Conservation (phyloP, 1,140 invertebrate genomes). For the Drosophila azteca region DNA sequence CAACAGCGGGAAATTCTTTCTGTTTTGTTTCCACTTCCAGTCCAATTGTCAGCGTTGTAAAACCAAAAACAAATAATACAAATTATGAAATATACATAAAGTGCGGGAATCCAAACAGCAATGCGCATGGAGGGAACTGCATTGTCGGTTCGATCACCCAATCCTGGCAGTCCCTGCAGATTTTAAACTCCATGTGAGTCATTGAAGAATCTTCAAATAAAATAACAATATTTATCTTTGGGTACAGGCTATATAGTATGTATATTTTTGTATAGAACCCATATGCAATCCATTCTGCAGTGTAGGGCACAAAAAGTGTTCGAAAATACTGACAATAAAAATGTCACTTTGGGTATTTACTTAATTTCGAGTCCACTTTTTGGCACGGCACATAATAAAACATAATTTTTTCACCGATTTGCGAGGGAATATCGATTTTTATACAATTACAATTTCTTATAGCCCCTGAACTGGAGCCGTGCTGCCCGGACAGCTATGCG, state of each 20-base stretch:
- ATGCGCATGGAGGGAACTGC: not conserved
- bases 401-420: conserved; percentile 20
- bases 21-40: conserved; percentile 43
- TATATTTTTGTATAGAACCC: too few species aligned
- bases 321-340: conserved; percentile 59
- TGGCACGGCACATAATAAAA: conserved; percentile 52
- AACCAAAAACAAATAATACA: conserved; percentile 54
- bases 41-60: conserved; percentile 42
- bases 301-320: conserved; percentile 20
- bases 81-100: conserved; percentile 58
- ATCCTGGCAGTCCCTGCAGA: not conserved
- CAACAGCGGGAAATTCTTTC: conserved; percentile 29
- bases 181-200: too few species aligned
- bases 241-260: too few species aligned
- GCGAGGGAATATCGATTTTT: not conserved
- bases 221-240: too few species aligned
- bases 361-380: conserved; percentile 68
- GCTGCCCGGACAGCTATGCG: too few species aligned
- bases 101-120: conserved; percentile 7
- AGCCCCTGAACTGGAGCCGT: not conserved
- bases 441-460: conserved; percentile 12
- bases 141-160: not conserved
- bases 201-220: too few species aligned
- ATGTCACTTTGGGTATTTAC: conserved; percentile 57
- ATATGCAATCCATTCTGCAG: not conserved